Conservation (phyloP, 2,797 vertebrate species). For the Eleutherodactylus coqui region DNA sequence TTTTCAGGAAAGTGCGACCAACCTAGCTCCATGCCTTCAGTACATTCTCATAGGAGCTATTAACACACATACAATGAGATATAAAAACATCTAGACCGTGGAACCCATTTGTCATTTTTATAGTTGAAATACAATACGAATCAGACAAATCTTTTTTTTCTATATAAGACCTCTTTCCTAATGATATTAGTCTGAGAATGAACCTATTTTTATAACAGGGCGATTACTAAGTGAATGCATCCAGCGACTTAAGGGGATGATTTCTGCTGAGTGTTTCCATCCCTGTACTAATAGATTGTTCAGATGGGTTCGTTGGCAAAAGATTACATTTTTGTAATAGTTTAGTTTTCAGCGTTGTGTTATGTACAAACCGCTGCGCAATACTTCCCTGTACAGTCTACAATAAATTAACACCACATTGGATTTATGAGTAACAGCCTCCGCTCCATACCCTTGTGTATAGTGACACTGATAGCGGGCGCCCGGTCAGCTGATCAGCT, state of each 20-base stretch:
- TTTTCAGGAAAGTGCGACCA: background rate
- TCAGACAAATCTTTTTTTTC: too few relatives aligned
- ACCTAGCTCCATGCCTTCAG: background rate
- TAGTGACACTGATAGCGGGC: too few relatives aligned
- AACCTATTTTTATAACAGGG: background rate
- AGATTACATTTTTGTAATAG: constrained; percentile 7
- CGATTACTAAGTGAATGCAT: background rate
- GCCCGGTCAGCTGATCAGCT: too few relatives aligned
- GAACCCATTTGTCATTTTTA: too few relatives aligned
- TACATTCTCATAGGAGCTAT: background rate
- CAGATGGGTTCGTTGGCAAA: background rate
- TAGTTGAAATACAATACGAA: too few relatives aligned
- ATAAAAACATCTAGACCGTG: background rate
- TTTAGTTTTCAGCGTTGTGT: constrained; percentile 1
- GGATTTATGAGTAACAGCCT: too few relatives aligned
- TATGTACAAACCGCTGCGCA: background rate
- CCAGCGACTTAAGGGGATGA: background rate
- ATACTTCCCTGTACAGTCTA: background rate
- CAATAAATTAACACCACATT: background rate
- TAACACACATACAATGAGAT: background rate
- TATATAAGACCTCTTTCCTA: too few relatives aligned
- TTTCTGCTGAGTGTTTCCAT: background rate
- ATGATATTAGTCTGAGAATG: background rate
- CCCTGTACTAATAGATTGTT: background rate
- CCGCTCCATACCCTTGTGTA: too few relatives aligned